phyloP scores from a whole-genome alignment of 2,888 invertebrate genomes.

The Calameuta filiformis region DNA sequence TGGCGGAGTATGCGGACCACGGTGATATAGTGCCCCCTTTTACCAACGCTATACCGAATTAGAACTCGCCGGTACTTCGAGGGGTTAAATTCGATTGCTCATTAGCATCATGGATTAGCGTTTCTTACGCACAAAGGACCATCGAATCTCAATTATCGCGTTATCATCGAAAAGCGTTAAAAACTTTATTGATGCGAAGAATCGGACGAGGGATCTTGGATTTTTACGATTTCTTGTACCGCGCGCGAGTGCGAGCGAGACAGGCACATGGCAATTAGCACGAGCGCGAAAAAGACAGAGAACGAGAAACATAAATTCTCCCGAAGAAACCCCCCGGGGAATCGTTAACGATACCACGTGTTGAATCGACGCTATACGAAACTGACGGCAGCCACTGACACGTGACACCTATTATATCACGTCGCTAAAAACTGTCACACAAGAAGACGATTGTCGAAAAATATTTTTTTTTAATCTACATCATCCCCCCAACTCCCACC shows the following conservation, averaged over 20 bases:
- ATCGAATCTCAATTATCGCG: not conserved
- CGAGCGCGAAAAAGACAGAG: not conserved
- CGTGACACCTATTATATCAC: not conserved
- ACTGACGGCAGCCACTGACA: not conserved
- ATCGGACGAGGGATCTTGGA: not conserved
- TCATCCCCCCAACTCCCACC: not conserved
- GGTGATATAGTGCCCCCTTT: not conserved
- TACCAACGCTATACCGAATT: not conserved
- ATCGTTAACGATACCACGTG: not conserved
- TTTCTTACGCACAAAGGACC: not conserved
- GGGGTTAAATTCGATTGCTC: too few relatives aligned
- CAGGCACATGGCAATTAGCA: not conserved
- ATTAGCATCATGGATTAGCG: too few relatives aligned
- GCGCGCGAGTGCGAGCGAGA: not conserved
- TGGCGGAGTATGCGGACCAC: slow-evolving; percentile 28
- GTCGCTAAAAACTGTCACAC: not conserved
- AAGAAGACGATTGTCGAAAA: not conserved
- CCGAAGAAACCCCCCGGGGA: not conserved
- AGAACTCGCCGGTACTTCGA: not conserved
- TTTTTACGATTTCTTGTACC: not conserved
- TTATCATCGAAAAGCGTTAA: not conserved
- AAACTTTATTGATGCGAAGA: not conserved
- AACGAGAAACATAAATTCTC: not conserved
- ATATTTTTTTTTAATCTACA: not conserved
- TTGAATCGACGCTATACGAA: not conserved